Evolutionary conservation across 2,888 invertebrate genomes (phyloP), one percentile per base, ranked within the genome.

Genomic region (Drosophila fungiperda): DNA sequence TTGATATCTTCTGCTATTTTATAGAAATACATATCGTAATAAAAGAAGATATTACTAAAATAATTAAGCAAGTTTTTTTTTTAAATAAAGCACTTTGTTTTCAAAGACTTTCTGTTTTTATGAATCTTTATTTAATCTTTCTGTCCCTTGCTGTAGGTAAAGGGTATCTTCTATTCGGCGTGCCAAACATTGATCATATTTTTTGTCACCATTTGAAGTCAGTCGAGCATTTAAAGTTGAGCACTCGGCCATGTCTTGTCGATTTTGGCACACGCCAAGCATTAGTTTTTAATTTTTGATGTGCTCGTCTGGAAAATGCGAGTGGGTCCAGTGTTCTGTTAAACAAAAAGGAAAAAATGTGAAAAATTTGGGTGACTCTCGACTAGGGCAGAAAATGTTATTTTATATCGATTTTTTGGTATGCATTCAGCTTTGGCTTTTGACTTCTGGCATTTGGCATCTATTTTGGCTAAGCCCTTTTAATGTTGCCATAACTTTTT

Each of bases 401-500:
- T 60, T 74, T 64, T 61, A 52, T 68, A 68, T 53, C 40, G 50
- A 42, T 57, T 71, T 6, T 58, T 60, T 58, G 50, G 29, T 36
- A 40, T 35, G 26, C n/a, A 35, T 54, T 54, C 42, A 20, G 6
- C 49, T 35, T 63, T 48, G 58, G 32, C 70, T 26, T 45, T 59
- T 70, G 48, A 38, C 38, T 54, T 66, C 49, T 58, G 59, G 23
- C 32, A 38, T 29, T 61, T 64, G 57, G n/a, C 57, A 70, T 53
- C 57, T 73, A 57, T 74, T 76, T 69, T 73, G 63, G 55, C 76
- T 73, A 76, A 80, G 80, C 50, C 80, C 73, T 82, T 87, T 80
- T 74, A 87, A 86, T 86, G 81, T 82, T 73, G 81, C 82, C 84
- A 89, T 89, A 84, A 87, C 89, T 87, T 84, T 23, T 88, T 73